Evolutionary conservation across 2,113 vertebrate genomes (phyloP).

Genomic region (Bufo bufo): DNA sequence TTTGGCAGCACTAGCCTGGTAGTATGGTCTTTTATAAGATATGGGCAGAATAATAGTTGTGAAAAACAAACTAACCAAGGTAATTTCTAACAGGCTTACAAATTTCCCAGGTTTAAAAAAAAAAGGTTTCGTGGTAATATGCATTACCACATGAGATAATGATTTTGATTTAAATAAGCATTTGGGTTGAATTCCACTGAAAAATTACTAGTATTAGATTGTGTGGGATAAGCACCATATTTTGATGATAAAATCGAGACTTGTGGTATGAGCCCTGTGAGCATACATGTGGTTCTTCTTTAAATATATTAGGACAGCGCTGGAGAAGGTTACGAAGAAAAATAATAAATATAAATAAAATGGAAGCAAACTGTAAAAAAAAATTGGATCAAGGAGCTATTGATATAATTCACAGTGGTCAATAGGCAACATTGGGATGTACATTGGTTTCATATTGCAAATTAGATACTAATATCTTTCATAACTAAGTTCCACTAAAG

Average conservation of each 20-base stretch:
- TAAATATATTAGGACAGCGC: neutral
- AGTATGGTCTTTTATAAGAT: no score
- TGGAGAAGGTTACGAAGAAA: no score
- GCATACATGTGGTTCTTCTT: neutral
- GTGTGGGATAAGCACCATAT: neutral
- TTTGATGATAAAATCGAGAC: no score
- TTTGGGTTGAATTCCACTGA: neutral
- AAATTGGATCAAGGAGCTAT: neutral
- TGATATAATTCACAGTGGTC: neutral
- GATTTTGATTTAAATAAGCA: neutral
- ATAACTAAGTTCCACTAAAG: no score
- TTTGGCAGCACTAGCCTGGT: no score
- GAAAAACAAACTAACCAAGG: neutral
- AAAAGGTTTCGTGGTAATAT: neutral
- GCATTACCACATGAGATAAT: no score
- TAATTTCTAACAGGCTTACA: no score
- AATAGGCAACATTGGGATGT: neutral
- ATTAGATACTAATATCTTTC: neutral
- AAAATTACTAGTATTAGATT: neutral
- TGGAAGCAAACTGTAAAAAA: neutral
- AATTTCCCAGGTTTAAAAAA: neutral
- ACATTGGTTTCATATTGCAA: neutral
- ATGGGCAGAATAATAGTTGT: neutral
- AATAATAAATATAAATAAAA: neutral
- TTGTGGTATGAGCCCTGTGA: neutral